These are phyloP conservation scores for Ellobius talpinus DNA, from an alignment of 2,113 vertebrate genomes.

Conservation along the genomic window DNA sequence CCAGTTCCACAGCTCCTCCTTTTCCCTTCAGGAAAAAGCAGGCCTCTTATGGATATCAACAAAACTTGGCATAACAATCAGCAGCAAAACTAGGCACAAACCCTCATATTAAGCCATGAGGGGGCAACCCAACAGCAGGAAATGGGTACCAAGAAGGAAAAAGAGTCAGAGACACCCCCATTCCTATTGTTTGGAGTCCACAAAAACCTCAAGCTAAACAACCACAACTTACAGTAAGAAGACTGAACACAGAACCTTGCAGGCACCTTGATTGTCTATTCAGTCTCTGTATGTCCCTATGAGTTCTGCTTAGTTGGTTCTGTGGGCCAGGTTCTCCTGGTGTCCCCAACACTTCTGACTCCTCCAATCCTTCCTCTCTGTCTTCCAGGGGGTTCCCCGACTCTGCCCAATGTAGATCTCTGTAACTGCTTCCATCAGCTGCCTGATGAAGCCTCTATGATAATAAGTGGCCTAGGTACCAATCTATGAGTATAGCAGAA, in stretches of 20 bases:
- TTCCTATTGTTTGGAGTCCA: background rate
- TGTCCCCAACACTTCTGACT: background rate
- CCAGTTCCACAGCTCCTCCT: background rate
- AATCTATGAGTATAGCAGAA: background rate
- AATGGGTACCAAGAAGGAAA: background rate
- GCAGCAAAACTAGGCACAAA: background rate
- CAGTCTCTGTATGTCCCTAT: background rate
- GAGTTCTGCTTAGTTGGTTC: background rate
- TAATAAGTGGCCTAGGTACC: background rate
- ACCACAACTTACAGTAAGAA: background rate
- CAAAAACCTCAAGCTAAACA: background rate
- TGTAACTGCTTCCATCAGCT: background rate
- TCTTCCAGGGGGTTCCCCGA: background rate
- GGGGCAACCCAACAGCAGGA: background rate
- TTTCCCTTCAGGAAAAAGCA: background rate
- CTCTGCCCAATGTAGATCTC: background rate
- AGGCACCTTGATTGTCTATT: background rate
- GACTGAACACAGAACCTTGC: background rate
- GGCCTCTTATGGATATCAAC: background rate
- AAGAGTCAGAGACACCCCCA: background rate
- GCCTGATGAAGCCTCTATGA: background rate
- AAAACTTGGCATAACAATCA: background rate
- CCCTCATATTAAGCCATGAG: background rate
- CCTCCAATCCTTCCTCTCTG: background rate
- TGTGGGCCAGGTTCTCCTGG: background rate